phyloP scores from a whole-genome alignment of 2,113 vertebrate species.

The Cnemophilus loriae region DNA sequence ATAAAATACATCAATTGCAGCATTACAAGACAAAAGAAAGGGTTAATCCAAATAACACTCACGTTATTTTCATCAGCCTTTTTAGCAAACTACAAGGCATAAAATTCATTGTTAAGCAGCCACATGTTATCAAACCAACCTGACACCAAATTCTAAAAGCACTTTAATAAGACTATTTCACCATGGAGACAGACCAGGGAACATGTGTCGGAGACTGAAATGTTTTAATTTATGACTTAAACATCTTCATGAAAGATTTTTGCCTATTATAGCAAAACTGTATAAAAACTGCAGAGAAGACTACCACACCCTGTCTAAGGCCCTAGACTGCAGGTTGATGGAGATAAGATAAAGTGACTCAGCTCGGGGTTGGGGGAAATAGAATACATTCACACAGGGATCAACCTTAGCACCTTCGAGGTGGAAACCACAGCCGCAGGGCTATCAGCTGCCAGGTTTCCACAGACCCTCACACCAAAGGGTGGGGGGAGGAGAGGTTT shows the following conservation, averaged over 20 bases:
- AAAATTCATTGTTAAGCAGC: neutral
- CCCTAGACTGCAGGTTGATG: neutral
- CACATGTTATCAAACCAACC: neutral
- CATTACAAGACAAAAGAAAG: neutral
- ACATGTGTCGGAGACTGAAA: fast-evolving
- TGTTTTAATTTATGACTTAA: neutral
- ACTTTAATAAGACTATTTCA: neutral
- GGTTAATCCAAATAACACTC: neutral
- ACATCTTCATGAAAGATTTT: neutral
- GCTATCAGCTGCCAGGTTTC: neutral
- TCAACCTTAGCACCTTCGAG: neutral
- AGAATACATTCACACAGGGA: no score
- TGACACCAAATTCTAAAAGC: neutral
- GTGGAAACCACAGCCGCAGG: fast-evolving
- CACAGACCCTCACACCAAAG: no score
- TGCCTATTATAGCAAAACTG: neutral
- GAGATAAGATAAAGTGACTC: neutral
- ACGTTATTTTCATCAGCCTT: neutral
- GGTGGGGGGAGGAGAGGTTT: neutral
- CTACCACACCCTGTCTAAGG: neutral
- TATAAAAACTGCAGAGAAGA: neutral
- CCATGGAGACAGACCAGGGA: neutral
- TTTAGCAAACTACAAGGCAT: neutral
- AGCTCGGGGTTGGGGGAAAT: neutral
- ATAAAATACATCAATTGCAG: neutral